These are phyloP conservation scores for Palaemon carinicauda DNA, from an alignment of 1,140 invertebrate genomes.

Conservation along the genomic window DNA sequence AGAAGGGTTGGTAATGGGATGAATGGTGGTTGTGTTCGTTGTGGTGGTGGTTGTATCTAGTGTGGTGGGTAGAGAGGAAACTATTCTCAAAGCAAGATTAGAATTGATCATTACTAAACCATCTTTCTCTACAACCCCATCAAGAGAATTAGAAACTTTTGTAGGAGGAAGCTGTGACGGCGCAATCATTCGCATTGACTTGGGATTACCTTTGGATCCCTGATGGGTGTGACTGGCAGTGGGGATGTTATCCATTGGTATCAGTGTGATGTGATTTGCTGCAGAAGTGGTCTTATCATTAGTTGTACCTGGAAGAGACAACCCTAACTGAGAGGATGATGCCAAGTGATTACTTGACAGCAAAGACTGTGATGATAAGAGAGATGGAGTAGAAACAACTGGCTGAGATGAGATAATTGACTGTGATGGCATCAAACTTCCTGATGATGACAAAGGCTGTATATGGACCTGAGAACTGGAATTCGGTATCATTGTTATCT, in stretches of 20 bases:
- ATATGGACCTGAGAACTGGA: constrained; percentile 7
- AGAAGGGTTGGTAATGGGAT: constrained; percentile 17
- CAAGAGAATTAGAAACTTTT: background rate
- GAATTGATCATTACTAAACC: constrained; percentile 57
- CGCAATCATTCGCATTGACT: constrained; percentile 33
- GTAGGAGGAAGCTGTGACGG: constrained; percentile 14
- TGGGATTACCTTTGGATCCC: constrained; percentile 18
- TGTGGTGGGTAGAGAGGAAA: constrained; percentile 42
- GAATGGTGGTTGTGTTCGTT: constrained; percentile 39
- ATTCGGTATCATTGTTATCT: constrained; percentile 38
- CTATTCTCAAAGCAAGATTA: constrained; percentile 56
- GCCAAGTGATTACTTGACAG: constrained; percentile 25
- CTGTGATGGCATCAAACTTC: too few relatives aligned
- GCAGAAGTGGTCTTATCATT: constrained; percentile 15
- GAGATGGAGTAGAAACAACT: background rate
- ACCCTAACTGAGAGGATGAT: constrained; percentile 12
- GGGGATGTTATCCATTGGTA: constrained; percentile 38
- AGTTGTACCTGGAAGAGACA: constrained; percentile 26
- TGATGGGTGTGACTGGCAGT: constrained; percentile 31
- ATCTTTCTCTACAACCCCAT: constrained; percentile 46
- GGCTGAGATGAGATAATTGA: background rate
- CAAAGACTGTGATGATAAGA: constrained; percentile 15
- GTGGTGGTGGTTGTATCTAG: constrained; percentile 29
- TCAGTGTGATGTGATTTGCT: constrained; percentile 43
- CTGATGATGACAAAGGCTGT: constrained; percentile 10